Evolutionary conservation across 2,888 invertebrate species (phyloP), one percentile per base, ranked within the genome.

Genomic region (Tenthredo notha): DNA sequence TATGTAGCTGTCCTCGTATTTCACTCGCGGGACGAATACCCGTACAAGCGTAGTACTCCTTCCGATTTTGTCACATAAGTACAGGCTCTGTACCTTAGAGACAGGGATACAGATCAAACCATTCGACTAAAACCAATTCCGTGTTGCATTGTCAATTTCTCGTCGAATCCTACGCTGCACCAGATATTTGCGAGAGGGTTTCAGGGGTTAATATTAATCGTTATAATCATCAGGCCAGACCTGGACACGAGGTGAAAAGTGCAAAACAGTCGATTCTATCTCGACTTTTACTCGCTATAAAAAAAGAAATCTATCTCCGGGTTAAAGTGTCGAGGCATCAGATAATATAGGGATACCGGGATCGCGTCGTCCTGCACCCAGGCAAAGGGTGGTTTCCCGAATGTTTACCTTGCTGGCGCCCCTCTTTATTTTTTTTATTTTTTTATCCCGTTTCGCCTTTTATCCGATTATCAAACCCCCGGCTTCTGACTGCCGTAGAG

Each of bases 111-210:
- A 7, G 40, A 43, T 10, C 40, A 10, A 43, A 43, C 10, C 40
- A 4, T n/a, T n/a, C 12, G 37, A 40, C 89, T 90, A 90, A 90
- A 90, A 90, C 90, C 89, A 90, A 88, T 90, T 89, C 88, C 89
- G 87, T 90, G 90, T 90, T 89, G 88, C 88, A 88, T 88, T 89
- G 89, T 90, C 90, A 90, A 90, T 90, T 89, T 89, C 87, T 88
- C 88, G 87, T 87, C 89, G 90, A 3, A 47, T 47, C 12, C 47
- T 43, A 88, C 88, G 88, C 87, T 87, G 67, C 54, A 84, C 67
- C 77, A 78, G 77, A 58, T 61, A 21, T 25, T 61, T 67, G 50
- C 78, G 75, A 29, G 25, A 40, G 83, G 65, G 61, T 84, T 78
- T 83, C 84, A 47, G 80, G 12, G 61, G 61, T 61, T 25, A 61